Evolutionary conservation across 53 echinoderm and acorn worm species (phyloP).

Genomic region (Glandiceps talaboti): DNA sequence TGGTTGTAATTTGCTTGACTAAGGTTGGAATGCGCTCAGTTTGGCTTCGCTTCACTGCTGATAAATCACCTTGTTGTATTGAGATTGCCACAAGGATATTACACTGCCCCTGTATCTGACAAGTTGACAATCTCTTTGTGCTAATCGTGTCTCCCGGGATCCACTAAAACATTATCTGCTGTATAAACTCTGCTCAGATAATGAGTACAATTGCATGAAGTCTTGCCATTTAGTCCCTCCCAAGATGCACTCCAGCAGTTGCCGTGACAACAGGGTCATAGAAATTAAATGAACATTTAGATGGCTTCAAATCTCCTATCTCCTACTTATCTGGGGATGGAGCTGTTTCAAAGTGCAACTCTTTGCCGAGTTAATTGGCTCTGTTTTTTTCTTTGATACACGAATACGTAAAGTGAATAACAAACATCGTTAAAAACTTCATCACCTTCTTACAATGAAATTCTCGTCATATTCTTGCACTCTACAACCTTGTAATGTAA

Average conservation of each 20-base stretch:
- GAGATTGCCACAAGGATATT: background rate
- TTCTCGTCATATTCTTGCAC: no score
- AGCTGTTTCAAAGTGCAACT: no score
- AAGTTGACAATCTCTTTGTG: background rate
- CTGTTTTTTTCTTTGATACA: no score
- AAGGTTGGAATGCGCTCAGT: background rate
- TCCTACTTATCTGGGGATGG: no score
- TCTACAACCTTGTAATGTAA: no score
- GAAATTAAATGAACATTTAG: background rate
- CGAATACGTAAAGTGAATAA: no score
- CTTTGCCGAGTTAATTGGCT: no score
- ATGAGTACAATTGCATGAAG: background rate
- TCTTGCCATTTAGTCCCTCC: background rate
- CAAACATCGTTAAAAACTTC: no score
- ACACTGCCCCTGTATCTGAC: background rate
- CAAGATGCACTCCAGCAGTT: background rate
- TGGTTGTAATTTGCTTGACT: background rate
- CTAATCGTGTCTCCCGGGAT: background rate
- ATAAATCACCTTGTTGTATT: background rate
- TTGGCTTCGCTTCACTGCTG: background rate
- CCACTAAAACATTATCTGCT: background rate
- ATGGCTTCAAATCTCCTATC: no score
- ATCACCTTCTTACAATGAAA: no score
- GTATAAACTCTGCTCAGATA: background rate
- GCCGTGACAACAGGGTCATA: background rate